Evolutionary conservation across 1,140 invertebrate species (phyloP), one percentile per base, ranked within the genome.

Genomic region (Pseudoatta argentina): DNA sequence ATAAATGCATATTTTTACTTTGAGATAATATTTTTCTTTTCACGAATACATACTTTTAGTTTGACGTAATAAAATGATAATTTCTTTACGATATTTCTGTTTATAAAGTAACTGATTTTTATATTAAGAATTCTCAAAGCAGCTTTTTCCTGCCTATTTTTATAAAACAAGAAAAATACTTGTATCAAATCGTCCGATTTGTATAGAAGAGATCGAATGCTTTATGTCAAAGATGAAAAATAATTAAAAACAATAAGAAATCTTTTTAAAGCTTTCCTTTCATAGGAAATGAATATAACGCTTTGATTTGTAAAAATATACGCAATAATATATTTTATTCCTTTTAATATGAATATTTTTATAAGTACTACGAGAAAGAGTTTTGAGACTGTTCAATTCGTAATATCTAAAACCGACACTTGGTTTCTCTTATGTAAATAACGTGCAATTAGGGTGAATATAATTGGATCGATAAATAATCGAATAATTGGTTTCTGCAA

Each of bases 381-480:
- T 24, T n/a, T 59, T 39, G 12, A 59, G 7, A 10, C 44, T 44
- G 7, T 76, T 76, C 2, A 55, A 34, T 21, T 76, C 7, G 34
- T 76, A 39, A 59, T 39, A 44, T 14, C 24, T 59, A 34, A 39
- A 67, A 34, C 14, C 14, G 16, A 12, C 44, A 66, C 30, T 76
- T 51, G 27, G 48, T 77, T 77, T 78, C 44, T 48, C 12, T 78
- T 78, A 66, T 78, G 24, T 44, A 81, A 44, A 81, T 55, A 81
- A 34, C 2, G 4, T 30, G 27, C 14, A 44, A 59, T 81, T 71
- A 81, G 51, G n/a, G 34, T 57, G 53, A 57, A 67, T 57, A 44
- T 57, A 71, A 57, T 71, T 59, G 16, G 51, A 57, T 69, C 77
- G 64, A 71, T 79, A 71, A 69, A 81, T 57, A 81, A 21, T 57